Base-by-base conservation (phyloP, 2,797 vertebrate genomes). In the Nannoperca australis region DNA sequence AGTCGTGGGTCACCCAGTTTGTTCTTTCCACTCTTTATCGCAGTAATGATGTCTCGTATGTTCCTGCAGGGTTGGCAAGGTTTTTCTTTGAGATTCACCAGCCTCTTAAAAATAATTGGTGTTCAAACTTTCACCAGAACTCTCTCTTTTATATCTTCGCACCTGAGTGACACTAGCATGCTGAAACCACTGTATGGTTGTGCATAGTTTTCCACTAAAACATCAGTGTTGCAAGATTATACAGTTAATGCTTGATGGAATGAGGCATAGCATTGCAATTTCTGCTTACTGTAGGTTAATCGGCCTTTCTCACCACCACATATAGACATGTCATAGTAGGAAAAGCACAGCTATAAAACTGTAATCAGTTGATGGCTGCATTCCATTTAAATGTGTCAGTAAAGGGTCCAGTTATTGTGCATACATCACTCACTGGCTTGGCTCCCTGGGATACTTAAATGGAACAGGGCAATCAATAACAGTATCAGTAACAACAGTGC, bases 71-170 rank as follows among this genome's bases (percentile, higher is more conserved):
- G 45, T 34, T 49, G 22, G 7, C 17, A n/a, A 63, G 24, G 27
- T 45, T 81, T 73, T 56, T 10, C 49, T 53, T 58, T 54, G 62
- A 61, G 61, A 67, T 63, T 58, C 7, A 17, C 36, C 49, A 51
- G 32, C 61, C 18, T 55, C 24, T 79, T 61, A 11, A 70, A 76
- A 68, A 78, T 40, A 58, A 65, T 14, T 71, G 50, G 34, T 44
- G 40, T 83, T 59, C 34, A 54, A 70, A 27, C 65, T 77, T 53
- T 66, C n/a, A 34, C 17, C 54, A 53, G 17, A 75, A 65, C 27
- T 27, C 20, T 65, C 69, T n/a, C 1, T 36, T 71, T 58, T 9
- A 22, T 62, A 55, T 27, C 50, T 27, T 44, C 0, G 18, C 8
- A 63, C 24, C 24, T 47, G 6, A 64, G 50, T 62, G 38, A 81